A percentile compares a stretch with the other conserved stretches of the same genome.
Evolutionary conservation across 1,140 invertebrate species (phyloP).

Genomic region (Lepidurus packardi): DNA sequence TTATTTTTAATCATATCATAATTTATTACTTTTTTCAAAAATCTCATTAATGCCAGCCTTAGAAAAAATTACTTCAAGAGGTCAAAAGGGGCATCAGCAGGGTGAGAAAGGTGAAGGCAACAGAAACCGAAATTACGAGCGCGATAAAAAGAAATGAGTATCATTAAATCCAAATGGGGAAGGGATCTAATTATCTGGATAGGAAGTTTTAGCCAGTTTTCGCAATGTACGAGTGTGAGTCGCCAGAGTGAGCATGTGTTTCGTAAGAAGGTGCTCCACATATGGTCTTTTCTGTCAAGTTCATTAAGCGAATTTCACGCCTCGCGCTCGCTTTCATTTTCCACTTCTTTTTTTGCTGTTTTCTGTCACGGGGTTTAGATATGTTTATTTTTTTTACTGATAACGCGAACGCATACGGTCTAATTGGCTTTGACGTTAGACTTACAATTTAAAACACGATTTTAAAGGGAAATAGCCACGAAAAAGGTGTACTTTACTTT

Average conservation of each 20-base stretch:
- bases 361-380: neutral
- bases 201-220: neutral
- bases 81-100: neutral
- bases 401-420: too few species aligned
- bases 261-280: neutral
- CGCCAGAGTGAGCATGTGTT: neutral
- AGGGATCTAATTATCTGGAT: neutral
- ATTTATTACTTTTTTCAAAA: neutral
- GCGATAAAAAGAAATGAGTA: neutral
- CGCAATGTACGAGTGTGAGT: neutral
- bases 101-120: neutral
- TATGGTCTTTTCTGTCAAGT: constrained; percentile 7
- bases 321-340: neutral
- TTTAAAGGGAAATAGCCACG: too few species aligned
- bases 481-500: too few species aligned
- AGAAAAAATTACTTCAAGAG: neutral
- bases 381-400: too few species aligned
- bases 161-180: neutral
- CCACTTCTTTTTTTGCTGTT: neutral
- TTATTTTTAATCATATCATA: neutral
- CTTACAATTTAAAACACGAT: too few species aligned
- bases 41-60: neutral
- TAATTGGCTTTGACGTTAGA: too few species aligned
- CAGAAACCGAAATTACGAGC: neutral
- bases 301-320: neutral